Evolutionary conservation across 2,797 vertebrate genomes (phyloP).

Genomic region (Alcedo atthis): DNA sequence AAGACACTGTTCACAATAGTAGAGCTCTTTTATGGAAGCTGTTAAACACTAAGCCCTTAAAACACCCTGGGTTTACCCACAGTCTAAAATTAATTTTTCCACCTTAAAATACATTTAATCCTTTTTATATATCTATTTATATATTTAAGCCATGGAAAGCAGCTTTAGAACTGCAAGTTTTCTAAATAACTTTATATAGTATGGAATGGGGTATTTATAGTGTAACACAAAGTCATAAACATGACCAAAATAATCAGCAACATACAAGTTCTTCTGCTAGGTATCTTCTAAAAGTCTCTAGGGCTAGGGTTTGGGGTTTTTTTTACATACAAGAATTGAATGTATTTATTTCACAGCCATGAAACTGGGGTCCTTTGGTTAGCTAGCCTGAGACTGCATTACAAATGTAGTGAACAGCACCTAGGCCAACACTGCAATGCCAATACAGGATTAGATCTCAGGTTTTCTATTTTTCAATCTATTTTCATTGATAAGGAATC

Average conservation of each 20-base stretch:
- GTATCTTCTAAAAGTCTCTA: neutral
- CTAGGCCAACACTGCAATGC: neutral
- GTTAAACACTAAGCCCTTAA: neutral
- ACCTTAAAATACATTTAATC: neutral
- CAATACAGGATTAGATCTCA: accelerated
- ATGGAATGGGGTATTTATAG: neutral
- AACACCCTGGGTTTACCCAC: neutral
- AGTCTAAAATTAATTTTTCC: neutral
- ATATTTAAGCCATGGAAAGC: neutral
- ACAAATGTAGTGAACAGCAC: neutral
- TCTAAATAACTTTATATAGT: neutral
- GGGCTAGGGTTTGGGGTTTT: neutral
- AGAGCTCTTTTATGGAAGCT: neutral
- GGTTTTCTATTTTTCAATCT: neutral
- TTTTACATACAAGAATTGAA: neutral
- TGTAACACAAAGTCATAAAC: neutral
- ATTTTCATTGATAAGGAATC: neutral
- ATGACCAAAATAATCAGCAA: neutral
- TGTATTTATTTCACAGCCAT: neutral
- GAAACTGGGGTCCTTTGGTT: neutral
- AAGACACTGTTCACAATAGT: neutral
- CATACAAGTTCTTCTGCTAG: neutral
- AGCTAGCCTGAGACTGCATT: neutral
- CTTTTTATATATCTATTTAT: neutral
- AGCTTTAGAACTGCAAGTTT: neutral